phyloP scores from a whole-genome alignment of 2,888 invertebrate species.

The Panzeria rudis region DNA sequence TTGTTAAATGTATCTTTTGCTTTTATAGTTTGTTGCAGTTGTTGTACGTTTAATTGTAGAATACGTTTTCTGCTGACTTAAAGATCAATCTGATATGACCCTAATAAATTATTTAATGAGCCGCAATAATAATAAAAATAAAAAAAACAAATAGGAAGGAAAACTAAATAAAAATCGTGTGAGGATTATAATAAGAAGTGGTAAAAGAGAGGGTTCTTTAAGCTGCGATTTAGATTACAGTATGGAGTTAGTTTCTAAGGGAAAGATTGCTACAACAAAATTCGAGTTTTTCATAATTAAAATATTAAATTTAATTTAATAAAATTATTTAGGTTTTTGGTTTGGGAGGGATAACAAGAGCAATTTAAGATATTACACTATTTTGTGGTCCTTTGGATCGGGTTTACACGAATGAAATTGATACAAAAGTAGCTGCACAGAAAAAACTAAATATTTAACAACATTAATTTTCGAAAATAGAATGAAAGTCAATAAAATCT shows the following conservation, averaged over 20 bases:
- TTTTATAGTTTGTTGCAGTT: neutral
- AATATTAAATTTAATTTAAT: too few species aligned
- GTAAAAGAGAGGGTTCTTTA: neutral
- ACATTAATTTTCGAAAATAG: too few species aligned
- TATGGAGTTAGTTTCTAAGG: neutral
- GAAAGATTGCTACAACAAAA: too few species aligned
- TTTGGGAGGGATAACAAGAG: too few species aligned
- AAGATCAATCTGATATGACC: conserved; percentile 56
- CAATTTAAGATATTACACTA: too few species aligned
- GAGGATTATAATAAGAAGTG: neutral
- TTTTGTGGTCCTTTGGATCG: too few species aligned
- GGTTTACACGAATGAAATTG: too few species aligned
- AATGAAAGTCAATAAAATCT: too few species aligned
- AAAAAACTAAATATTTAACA: too few species aligned
- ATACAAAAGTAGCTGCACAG: too few species aligned
- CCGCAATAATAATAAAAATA: neutral
- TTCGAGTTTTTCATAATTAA: too few species aligned
- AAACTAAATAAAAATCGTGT: neutral
- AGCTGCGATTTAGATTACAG: neutral
- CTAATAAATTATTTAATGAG: conserved; percentile 54
- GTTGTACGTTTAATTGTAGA: conserved; percentile 29
- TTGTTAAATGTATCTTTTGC: conserved; percentile 46
- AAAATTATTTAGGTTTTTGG: too few species aligned
- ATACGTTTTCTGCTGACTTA: conserved; percentile 12
- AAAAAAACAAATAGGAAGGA: neutral